phyloP scores from a whole-genome alignment of 2,888 invertebrate species.

The Stenichneumon culpator region DNA sequence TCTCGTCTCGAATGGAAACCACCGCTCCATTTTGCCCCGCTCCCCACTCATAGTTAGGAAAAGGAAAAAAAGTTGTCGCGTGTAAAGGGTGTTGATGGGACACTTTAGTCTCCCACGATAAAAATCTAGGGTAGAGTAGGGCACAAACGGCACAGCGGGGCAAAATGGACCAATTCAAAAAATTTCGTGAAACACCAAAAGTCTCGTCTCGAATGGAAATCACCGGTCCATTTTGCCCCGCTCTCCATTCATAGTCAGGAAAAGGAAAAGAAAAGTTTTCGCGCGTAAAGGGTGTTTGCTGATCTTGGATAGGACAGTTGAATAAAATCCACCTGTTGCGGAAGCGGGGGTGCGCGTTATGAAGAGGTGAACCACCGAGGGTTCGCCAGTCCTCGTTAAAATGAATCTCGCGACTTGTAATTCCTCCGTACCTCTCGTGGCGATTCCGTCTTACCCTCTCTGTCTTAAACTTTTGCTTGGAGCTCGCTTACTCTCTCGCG shows the following conservation, averaged over 20 bases:
- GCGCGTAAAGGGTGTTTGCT: neutral
- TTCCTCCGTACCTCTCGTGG: constrained; percentile 55
- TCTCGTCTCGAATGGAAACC: neutral
- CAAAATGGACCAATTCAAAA: too few relatives aligned
- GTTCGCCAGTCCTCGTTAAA: constrained; percentile 64
- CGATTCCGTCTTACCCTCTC: constrained; percentile 33
- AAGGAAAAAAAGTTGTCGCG: neutral
- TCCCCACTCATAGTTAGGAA: neutral
- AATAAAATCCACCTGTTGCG: constrained; percentile 72
- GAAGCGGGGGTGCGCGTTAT: constrained; percentile 34
- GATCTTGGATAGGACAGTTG: constrained; percentile 18
- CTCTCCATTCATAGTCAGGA: neutral
- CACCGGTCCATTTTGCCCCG: neutral
- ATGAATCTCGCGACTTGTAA: constrained; percentile 63
- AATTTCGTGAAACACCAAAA: too few relatives aligned
- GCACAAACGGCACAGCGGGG: too few relatives aligned
- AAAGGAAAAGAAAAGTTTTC: neutral
- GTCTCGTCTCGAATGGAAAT: too few relatives aligned
- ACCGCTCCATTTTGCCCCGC: neutral
- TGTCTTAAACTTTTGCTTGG: constrained; percentile 39
- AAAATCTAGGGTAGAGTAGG: too few relatives aligned
- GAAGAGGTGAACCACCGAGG: constrained; percentile 62
- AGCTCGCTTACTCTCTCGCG: constrained; percentile 56
- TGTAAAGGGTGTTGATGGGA: neutral
- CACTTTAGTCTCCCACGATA: too few relatives aligned